Conservation (phyloP, 92 coral and sea anemone genomes). For the Porites divaricata region DNA sequence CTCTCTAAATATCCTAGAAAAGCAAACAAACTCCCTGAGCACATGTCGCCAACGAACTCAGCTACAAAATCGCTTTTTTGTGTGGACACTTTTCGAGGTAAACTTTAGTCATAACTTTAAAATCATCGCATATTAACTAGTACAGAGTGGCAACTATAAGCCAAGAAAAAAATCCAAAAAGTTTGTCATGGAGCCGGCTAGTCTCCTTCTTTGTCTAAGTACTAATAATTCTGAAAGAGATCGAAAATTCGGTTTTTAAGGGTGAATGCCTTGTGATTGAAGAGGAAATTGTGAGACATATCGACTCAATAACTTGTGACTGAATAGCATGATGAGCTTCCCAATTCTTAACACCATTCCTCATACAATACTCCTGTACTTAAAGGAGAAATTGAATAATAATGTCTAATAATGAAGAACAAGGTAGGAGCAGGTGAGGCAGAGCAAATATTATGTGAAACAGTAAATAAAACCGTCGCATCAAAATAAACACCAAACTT, state of each 20-base stretch:
- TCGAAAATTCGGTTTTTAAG: too few relatives aligned
- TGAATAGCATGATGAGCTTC: not conserved
- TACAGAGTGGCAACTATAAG: too few relatives aligned
- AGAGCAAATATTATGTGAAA: conserved; percentile 1
- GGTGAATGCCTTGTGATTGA: not conserved
- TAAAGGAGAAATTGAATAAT: not conserved
- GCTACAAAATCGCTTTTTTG: not conserved
- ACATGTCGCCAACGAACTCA: conserved; percentile 5
- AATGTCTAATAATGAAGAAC: not conserved
- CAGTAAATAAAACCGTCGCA: not conserved
- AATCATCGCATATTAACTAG: not conserved
- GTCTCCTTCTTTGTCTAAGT: not conserved
- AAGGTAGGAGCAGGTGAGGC: conserved; percentile 3
- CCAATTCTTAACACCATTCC: not conserved
- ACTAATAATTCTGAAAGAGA: not conserved
- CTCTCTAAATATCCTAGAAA: conserved; percentile 1
- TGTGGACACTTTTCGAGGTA: conserved; percentile 14
- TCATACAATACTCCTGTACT: not conserved
- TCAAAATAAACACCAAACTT: conserved; percentile 9
- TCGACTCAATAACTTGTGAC: not conserved
- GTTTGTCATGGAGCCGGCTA: not conserved
- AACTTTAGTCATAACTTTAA: not conserved
- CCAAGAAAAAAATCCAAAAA: not conserved
- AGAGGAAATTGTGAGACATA: not conserved
- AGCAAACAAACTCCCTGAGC: conserved; percentile 15